phyloP scores from a whole-genome alignment of 2,113 vertebrate species.

The Gambusia affinis region DNA sequence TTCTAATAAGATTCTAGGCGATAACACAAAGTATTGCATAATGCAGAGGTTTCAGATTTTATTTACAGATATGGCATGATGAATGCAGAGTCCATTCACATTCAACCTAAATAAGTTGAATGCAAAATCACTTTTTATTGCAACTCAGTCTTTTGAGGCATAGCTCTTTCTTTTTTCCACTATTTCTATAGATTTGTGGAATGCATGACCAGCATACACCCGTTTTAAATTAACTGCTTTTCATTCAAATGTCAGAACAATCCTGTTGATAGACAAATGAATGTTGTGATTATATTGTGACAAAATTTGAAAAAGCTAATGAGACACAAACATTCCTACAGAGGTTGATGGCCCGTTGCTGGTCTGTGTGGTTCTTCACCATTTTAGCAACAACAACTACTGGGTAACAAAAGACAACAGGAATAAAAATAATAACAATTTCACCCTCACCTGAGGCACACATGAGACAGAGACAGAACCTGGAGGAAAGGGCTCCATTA shows the following conservation, averaged over 20 bases:
- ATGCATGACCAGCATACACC: too few relatives aligned
- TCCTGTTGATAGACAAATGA: background rate
- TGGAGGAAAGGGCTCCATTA: constrained; percentile 27
- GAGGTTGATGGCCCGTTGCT: background rate
- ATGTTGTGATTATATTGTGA: background rate
- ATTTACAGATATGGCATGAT: too few relatives aligned
- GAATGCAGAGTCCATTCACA: too few relatives aligned
- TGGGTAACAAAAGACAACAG: background rate
- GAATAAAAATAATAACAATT: background rate
- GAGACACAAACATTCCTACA: background rate
- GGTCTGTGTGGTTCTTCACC: too few relatives aligned
- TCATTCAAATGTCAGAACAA: background rate
- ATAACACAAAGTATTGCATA: too few relatives aligned
- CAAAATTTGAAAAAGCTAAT: background rate
- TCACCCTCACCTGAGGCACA: constrained; percentile 76
- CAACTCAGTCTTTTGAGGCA: background rate
- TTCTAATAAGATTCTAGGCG: background rate
- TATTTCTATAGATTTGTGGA: too few relatives aligned
- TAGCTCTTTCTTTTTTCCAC: too few relatives aligned
- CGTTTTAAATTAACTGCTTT: background rate
- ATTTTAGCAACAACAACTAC: constrained; percentile 11
- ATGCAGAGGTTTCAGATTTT: too few relatives aligned
- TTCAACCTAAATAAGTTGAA: too few relatives aligned
- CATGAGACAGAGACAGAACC: constrained; percentile 75
- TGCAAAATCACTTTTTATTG: background rate